Conservation (phyloP, 2,888 invertebrate genomes). For the Colletes collaris region DNA sequence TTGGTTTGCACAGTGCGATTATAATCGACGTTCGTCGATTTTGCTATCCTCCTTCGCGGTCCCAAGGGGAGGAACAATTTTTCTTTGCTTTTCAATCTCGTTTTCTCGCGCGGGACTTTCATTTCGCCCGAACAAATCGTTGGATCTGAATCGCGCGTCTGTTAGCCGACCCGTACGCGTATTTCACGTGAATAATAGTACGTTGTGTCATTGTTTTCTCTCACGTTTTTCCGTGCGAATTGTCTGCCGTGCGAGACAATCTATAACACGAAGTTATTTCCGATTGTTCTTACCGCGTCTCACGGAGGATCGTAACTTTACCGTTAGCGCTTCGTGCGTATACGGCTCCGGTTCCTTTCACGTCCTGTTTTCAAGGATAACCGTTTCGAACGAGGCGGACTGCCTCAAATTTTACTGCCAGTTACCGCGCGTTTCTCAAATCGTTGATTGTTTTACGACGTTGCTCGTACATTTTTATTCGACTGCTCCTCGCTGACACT, state of each 20-base stretch:
- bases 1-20: no score
- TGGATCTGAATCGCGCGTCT: neutral
- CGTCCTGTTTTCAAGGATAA: slow-evolving; percentile 42
- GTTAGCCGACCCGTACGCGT: neutral
- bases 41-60: no score
- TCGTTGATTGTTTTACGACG: neutral
- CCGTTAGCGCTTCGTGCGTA: slow-evolving; percentile 34
- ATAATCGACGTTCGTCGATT: no score
- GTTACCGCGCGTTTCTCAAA: neutral
- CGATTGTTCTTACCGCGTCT: slow-evolving; percentile 35
- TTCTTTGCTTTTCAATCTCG: slow-evolving; percentile 30
- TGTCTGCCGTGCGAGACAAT: slow-evolving; percentile 28
- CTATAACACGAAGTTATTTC: slow-evolving; percentile 35
- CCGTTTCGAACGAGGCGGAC: neutral
- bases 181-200: slow-evolving; percentile 20
- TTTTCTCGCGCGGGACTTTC: neutral
- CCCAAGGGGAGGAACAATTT: neutral
- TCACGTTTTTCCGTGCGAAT: slow-evolving; percentile 23
- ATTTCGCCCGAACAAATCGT: neutral
- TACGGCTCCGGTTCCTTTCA: slow-evolving; percentile 29
- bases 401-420: neutral
- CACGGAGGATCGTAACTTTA: slow-evolving; percentile 36
- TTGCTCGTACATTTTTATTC: neutral
- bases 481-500: neutral
- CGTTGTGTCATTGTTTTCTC: slow-evolving; percentile 32